Conservation (phyloP, 1,140 invertebrate genomes). For the Luehdorfia chinensis region DNA sequence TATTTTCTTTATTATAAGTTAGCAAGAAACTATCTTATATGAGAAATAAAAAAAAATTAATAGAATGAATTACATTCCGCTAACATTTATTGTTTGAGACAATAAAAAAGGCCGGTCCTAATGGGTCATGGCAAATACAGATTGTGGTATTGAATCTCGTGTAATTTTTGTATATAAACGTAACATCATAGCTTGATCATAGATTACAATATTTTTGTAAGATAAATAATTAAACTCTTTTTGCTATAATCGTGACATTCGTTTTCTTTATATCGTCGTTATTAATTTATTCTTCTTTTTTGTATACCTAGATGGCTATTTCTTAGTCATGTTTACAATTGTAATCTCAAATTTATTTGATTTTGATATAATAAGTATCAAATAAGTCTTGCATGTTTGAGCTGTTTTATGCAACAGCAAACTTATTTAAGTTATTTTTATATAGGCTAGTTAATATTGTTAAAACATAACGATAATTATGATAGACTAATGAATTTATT, state of each 20-base stretch:
- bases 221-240: constrained; percentile 17
- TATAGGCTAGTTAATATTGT: constrained; percentile 57
- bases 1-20: too few species aligned
- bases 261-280: neutral
- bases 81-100: constrained; percentile 24
- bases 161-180: constrained; percentile 37
- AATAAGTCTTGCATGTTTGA: constrained; percentile 12
- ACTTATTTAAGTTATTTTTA: constrained; percentile 53
- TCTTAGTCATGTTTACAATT: neutral
- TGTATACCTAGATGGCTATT: too few species aligned
- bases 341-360: constrained; percentile 6
- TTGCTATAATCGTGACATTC: too few species aligned
- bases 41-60: too few species aligned
- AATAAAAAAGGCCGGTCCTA: constrained; percentile 21
- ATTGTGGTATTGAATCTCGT: constrained; percentile 39
- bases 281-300: neutral
- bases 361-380: neutral
- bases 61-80: constrained; percentile 30
- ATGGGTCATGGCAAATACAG: constrained; percentile 1
- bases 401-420: constrained; percentile 15
- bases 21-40: too few species aligned
- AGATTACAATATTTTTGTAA: constrained; percentile 40
- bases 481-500: constrained; percentile 51
- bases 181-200: constrained; percentile 23
- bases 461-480: constrained; percentile 40